phyloP scores from a whole-genome alignment of 1,140 invertebrate genomes.

The Sinonovacula constricta region DNA sequence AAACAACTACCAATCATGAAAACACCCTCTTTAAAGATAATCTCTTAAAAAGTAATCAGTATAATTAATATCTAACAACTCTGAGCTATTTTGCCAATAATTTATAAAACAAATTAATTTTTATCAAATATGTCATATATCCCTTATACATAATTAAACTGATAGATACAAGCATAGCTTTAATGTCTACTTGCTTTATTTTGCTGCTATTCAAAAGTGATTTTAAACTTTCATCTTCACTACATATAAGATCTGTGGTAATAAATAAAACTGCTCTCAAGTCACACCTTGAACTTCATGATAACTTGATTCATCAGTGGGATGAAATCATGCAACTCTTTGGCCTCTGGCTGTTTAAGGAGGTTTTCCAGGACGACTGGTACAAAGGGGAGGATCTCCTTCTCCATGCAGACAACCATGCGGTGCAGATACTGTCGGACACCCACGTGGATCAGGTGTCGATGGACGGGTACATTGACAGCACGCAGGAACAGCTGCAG shows the following conservation, averaged over 20 bases:
- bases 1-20: too few species aligned
- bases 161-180: too few species aligned
- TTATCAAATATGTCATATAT: too few species aligned
- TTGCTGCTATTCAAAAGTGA: too few species aligned
- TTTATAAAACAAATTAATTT: too few species aligned
- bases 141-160: too few species aligned
- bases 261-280: neutral
- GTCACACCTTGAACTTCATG: conserved; percentile 82
- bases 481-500: conserved; percentile 80
- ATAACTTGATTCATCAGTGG: conserved; percentile 83
- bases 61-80: too few species aligned
- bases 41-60: too few species aligned
- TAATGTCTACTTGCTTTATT: too few species aligned
- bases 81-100: too few species aligned
- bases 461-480: conserved; percentile 78
- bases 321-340: conserved; percentile 82
- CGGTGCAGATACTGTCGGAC: conserved; percentile 82
- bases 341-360: conserved; percentile 79
- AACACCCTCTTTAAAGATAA: too few species aligned
- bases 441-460: conserved; percentile 74
- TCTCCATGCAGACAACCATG: conserved; percentile 83
- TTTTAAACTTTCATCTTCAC: neutral
- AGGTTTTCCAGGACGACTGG: conserved; percentile 80
- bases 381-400: conserved; percentile 82
- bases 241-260: too few species aligned